A percentile compares a stretch with the other conserved stretches of the same genome.
Evolutionary conservation across 1,140 invertebrate genomes (phyloP).

Genomic region (Neoseiulus cucumeris): DNA sequence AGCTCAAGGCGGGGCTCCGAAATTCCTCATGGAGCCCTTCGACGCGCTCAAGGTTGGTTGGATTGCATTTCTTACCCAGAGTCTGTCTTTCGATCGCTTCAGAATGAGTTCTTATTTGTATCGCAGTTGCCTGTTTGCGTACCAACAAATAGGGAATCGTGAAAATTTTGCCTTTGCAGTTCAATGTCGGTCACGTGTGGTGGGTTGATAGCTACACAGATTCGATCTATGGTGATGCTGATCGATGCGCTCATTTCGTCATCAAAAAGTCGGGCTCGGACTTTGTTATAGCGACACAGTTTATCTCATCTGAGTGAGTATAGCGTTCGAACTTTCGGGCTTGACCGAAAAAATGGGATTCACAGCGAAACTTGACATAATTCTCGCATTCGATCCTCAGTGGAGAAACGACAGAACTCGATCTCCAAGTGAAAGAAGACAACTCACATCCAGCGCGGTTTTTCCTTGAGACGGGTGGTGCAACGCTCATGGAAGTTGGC

Average conservation of each 20-base stretch:
- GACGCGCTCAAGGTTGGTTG: too few species aligned
- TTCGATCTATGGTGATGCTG: neutral
- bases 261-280: neutral
- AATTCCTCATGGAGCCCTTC: too few species aligned
- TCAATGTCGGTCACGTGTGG: neutral
- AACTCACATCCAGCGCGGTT: neutral
- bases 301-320: neutral
- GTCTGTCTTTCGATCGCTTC: too few species aligned
- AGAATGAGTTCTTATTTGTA: too few species aligned
- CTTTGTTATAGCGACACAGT: neutral
- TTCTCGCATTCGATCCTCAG: neutral
- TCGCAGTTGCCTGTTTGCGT: too few species aligned
- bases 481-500: neutral
- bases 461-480: neutral
- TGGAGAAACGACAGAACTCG: neutral
- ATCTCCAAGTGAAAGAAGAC: neutral
- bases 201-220: neutral
- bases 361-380: too few species aligned
- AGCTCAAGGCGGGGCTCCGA: too few species aligned
- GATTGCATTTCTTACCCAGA: too few species aligned
- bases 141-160: too few species aligned
- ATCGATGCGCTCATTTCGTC: neutral
- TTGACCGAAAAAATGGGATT: too few species aligned
- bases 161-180: too few species aligned
- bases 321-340: too few species aligned